Evolutionary conservation across 2,113 vertebrate species (phyloP).

Genomic region (Peromyscus polionotus): DNA sequence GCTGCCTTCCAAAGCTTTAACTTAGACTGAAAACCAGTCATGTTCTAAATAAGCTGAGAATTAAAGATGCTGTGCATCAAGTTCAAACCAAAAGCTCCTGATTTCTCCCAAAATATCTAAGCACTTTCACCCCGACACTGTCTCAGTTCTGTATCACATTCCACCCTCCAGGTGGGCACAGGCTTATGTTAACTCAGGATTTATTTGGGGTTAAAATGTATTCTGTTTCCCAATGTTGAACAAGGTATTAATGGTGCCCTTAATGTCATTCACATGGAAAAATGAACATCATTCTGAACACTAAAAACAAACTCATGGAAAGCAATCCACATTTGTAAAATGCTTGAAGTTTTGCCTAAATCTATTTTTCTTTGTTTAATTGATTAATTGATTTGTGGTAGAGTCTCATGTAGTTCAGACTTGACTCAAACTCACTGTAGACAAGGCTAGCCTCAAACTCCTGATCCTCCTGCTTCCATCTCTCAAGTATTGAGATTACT

Average conservation of each 20-base stretch:
- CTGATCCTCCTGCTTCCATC: neutral
- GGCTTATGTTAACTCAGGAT: neutral
- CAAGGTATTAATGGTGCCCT: neutral
- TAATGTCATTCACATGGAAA: neutral
- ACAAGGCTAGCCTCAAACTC: neutral
- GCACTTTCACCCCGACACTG: neutral
- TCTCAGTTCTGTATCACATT: neutral
- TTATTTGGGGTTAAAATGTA: neutral
- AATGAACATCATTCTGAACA: slow-evolving; percentile 21
- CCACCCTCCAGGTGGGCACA: neutral
- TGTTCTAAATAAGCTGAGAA: slow-evolving; percentile 38
- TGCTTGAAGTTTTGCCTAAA: neutral
- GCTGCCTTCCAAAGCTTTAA: slow-evolving; percentile 1
- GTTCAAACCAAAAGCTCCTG: neutral
- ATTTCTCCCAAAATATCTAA: neutral
- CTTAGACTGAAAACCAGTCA: neutral
- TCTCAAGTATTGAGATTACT: neutral
- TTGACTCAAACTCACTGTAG: neutral
- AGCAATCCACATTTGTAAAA: neutral
- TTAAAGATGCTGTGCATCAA: neutral
- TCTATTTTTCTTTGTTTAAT: neutral
- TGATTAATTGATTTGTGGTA: neutral
- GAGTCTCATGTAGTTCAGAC: no score
- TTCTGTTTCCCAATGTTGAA: slow-evolving; percentile 30
- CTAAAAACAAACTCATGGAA: slow-evolving; percentile 3